phyloP scores from a whole-genome alignment of 2,888 invertebrate genomes.

The Stomorhina lunata region DNA sequence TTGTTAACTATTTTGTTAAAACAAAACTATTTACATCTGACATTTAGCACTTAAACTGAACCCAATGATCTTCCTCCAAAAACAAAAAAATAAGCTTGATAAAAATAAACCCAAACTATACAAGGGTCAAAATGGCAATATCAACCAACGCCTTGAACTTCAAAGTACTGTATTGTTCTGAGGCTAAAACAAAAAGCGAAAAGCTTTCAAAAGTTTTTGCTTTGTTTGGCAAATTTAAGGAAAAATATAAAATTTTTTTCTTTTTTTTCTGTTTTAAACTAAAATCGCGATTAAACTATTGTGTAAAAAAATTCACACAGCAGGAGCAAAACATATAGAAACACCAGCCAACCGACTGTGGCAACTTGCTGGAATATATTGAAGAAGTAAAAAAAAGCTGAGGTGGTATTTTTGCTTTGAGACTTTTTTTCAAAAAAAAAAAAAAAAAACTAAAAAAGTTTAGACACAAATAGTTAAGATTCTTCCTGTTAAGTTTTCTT shows the following conservation, averaged over 20 bases:
- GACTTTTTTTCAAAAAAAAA: not conserved
- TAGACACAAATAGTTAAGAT: slow-evolving; percentile 9
- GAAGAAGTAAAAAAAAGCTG: slow-evolving; percentile 24
- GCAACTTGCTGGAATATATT: slow-evolving; percentile 9
- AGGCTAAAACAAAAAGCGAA: not conserved
- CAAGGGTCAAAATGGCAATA: slow-evolving; percentile 58
- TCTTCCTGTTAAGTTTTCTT: not conserved
- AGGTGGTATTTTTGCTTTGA: slow-evolving; percentile 6
- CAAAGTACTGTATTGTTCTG: slow-evolving; percentile 48
- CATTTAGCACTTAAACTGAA: slow-evolving; percentile 60
- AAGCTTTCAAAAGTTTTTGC: slow-evolving; percentile 24
- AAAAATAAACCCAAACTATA: slow-evolving; percentile 15
- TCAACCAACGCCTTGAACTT: slow-evolving; percentile 63
- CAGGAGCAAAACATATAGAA: slow-evolving; percentile 44
- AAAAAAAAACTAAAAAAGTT: not conserved
- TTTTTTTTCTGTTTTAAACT: slow-evolving; percentile 29
- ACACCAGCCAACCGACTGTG: slow-evolving; percentile 18
- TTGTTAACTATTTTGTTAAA: slow-evolving; percentile 65
- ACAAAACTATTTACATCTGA: slow-evolving; percentile 63
- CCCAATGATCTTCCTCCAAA: slow-evolving; percentile 37
- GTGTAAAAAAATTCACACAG: slow-evolving; percentile 53
- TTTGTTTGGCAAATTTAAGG: not conserved
- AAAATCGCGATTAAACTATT: slow-evolving; percentile 58
- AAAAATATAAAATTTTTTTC: slow-evolving; percentile 1
- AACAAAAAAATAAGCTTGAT: not conserved